phyloP scores from a whole-genome alignment of 2,888 invertebrate species.

The Ypsolopha sequella region DNA sequence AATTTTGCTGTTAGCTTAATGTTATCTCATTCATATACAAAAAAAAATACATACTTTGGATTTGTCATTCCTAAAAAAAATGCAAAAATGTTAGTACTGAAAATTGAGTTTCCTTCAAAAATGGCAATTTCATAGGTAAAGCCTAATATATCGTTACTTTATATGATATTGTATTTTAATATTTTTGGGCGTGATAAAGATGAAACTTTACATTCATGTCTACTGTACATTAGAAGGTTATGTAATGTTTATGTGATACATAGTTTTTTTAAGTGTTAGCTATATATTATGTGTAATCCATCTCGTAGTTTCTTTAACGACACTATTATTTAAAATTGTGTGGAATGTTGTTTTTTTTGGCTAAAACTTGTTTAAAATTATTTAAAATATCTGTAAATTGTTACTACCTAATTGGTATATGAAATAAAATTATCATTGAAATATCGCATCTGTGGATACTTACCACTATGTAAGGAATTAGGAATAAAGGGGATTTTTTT shows the following conservation, averaged over 20 bases:
- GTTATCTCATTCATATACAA: no score
- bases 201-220: background rate
- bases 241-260: conserved; percentile 46
- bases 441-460: background rate
- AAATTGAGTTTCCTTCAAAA: no score
- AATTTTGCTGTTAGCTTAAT: no score
- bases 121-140: no score
- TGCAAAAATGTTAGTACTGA: no score
- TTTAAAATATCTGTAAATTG: background rate
- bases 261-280: conserved; percentile 15
- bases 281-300: no score
- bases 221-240: conserved; percentile 8
- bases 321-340: no score
- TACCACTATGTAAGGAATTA: conserved; percentile 1
- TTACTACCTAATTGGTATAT: background rate
- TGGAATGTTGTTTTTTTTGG: no score
- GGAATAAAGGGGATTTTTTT: conserved; percentile 3
- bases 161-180: background rate
- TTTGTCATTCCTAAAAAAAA: no score
- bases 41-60: no score
- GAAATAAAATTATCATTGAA: background rate
- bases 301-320: no score
- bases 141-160: background rate
- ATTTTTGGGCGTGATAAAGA: background rate
- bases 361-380: background rate